Percentiles rank a stretch among this genome's conserved stretches.
These are phyloP conservation scores for Acinonyx jubatus DNA, from an alignment of 2,113 vertebrate genomes.

Conservation along the genomic window DNA sequence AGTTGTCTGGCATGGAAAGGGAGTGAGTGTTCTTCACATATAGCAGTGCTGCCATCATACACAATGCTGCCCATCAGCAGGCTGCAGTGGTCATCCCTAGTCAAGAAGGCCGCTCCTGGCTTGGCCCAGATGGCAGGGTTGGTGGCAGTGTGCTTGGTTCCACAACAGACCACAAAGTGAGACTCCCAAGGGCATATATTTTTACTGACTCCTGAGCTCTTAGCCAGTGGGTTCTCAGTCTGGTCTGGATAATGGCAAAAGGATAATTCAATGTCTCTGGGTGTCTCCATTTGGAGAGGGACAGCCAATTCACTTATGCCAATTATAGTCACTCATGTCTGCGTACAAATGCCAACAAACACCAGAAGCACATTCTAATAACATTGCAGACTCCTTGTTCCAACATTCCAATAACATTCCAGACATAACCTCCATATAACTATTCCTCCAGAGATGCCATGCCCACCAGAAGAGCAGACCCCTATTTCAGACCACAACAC, in stretches of 20 bases:
- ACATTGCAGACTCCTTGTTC: not conserved
- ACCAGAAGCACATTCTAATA: not conserved
- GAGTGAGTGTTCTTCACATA: not conserved
- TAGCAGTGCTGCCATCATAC: not conserved
- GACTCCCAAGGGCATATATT: no score
- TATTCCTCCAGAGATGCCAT: not conserved
- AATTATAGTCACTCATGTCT: not conserved
- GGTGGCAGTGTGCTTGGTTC: no score
- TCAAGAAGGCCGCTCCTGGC: not conserved
- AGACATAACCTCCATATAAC: not conserved
- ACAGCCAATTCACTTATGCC: not conserved
- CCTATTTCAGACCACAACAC: not conserved
- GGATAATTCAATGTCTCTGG: not conserved
- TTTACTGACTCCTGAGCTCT: not conserved
- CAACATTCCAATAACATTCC: no score
- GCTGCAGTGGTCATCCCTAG: not conserved
- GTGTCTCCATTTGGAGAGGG: not conserved
- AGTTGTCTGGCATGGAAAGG: not conserved
- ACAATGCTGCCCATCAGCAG: no score
- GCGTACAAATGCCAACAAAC: not conserved
- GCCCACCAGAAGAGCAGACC: not conserved
- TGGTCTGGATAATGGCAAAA: not conserved
- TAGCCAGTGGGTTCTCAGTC: not conserved
- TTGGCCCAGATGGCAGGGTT: not conserved
- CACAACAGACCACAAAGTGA: not conserved